These are phyloP conservation scores for Sialis lutaria DNA, from an alignment of 2,888 invertebrate genomes.

Conservation along the genomic window DNA sequence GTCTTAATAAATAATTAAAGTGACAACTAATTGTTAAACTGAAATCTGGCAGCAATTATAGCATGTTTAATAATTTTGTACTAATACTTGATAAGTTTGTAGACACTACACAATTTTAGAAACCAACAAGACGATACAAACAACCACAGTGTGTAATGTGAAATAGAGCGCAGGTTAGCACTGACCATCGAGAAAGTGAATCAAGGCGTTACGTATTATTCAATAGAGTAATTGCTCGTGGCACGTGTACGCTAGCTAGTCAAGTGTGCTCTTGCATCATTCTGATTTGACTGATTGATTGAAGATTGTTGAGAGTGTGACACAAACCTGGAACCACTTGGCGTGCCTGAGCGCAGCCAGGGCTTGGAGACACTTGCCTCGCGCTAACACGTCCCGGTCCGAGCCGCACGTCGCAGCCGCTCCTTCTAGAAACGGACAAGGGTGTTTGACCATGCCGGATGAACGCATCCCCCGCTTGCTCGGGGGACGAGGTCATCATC, in stretches of 20 bases:
- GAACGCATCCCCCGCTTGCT: constrained; percentile 5
- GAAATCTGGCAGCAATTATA: no score
- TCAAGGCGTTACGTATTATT: not conserved
- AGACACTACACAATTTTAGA: no score
- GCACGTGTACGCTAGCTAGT: constrained; percentile 3
- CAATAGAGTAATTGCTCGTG: constrained; percentile 1
- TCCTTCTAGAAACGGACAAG: constrained; percentile 33
- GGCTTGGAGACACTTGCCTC: constrained; percentile 99
- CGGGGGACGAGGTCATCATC: constrained; percentile 12
- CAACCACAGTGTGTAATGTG: not conserved
- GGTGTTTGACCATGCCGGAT: constrained; percentile 53
- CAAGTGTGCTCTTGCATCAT: not conserved
- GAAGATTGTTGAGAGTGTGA: constrained; percentile 20
- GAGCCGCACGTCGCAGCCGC: constrained; percentile 46
- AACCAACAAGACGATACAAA: not conserved
- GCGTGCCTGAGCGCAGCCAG: constrained; percentile 99
- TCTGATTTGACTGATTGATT: not conserved
- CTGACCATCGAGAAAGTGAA: constrained; percentile 1
- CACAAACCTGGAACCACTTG: constrained; percentile 99
- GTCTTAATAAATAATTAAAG: not conserved
- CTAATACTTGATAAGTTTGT: no score
- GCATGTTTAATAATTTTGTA: no score
- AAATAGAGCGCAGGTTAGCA: constrained; percentile 4
- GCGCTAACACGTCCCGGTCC: constrained; percentile 88
- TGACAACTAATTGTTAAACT: no score